A percentile compares a stretch with the other conserved stretches of the same genome.
Conservation (phyloP, 2,113 vertebrate genomes). For the Anolis sagrei region DNA sequence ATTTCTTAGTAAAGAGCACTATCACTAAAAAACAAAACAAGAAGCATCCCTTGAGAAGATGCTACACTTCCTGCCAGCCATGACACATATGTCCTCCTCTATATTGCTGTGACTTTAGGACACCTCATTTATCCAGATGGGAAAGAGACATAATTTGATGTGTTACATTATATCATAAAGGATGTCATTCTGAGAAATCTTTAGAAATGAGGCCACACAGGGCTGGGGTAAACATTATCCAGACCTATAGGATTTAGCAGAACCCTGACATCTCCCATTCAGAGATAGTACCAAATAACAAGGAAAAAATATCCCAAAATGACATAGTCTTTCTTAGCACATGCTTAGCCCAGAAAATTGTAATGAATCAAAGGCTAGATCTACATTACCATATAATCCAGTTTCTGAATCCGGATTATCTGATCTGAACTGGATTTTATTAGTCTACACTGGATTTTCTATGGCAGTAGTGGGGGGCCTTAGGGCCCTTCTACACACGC, state of each 20-base stretch:
- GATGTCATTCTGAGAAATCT: accelerated
- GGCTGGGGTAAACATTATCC: background rate
- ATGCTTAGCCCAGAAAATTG: background rate
- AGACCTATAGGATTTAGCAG: background rate
- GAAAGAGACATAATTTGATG: background rate
- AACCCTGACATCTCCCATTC: background rate
- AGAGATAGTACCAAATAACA: background rate
- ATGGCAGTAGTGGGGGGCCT: too few relatives aligned
- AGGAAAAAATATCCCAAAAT: background rate
- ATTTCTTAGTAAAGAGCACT: slow-evolving; percentile 48
- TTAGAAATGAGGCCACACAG: background rate
- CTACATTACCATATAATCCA: too few relatives aligned
- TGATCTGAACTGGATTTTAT: too few relatives aligned
- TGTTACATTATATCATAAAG: background rate
- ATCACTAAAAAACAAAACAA: slow-evolving; percentile 34
- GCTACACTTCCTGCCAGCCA: slow-evolving; percentile 33
- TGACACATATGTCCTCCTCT: slow-evolving; percentile 40
- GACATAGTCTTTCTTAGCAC: background rate
- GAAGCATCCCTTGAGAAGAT: slow-evolving; percentile 24
- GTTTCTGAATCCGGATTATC: too few relatives aligned
- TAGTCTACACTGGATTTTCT: too few relatives aligned
- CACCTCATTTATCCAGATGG: slow-evolving; percentile 6
- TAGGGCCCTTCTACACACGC: too few relatives aligned
- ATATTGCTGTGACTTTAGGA: slow-evolving; percentile 33
- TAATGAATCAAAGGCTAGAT: background rate